Percentiles rank a stretch among this genome's conserved stretches.
phyloP scores from a whole-genome alignment of 2,888 invertebrate species.

The Mimachlamys varia region DNA sequence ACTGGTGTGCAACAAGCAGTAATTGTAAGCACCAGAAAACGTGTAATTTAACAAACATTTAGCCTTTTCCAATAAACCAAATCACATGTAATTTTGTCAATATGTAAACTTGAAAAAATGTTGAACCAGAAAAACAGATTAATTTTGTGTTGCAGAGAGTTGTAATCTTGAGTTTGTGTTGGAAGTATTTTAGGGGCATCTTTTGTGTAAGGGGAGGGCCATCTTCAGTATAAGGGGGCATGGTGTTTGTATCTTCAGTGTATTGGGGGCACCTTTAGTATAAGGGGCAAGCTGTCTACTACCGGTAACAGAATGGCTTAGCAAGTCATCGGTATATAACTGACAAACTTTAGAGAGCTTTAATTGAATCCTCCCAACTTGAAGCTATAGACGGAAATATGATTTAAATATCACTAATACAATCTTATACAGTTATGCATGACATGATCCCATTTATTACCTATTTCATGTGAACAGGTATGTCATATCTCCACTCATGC shows the following conservation, averaged over 20 bases:
- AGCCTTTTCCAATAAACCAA: background rate
- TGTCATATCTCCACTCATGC: background rate
- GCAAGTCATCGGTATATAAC: no score
- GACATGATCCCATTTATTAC: background rate
- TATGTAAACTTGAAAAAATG: background rate
- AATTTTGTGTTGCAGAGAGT: background rate
- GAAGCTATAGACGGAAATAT: background rate
- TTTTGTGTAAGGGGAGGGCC: no score
- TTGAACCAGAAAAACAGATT: background rate
- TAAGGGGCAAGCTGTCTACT: no score
- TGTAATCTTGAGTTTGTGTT: no score
- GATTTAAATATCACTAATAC: background rate
- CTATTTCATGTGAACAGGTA: background rate
- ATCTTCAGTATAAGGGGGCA: no score
- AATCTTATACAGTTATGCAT: background rate
- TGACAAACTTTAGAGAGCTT: background rate
- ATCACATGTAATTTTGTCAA: conserved; percentile 10
- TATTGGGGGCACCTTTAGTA: no score
- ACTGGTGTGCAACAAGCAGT: background rate
- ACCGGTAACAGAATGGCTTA: no score
- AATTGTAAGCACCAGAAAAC: background rate
- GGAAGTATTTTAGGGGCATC: background rate
- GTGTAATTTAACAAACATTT: background rate
- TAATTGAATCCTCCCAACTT: background rate
- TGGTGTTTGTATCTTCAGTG: no score